A percentile compares a stretch with the other conserved stretches of the same genome.
Evolutionary conservation across 2,888 invertebrate genomes (phyloP).

Genomic region (Idaea aversata): DNA sequence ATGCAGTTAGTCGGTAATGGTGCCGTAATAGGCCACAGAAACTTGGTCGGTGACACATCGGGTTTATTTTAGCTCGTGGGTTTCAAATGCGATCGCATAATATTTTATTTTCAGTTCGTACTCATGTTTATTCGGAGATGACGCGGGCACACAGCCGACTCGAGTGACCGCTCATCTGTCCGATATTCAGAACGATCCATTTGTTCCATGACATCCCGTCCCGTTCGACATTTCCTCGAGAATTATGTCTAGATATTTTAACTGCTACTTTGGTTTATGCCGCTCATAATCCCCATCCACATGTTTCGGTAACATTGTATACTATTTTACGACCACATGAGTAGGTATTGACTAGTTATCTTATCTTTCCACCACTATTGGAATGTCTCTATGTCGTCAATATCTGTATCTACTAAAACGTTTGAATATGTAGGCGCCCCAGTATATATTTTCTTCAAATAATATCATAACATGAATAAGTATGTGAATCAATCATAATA

Average conservation of each 20-base stretch:
- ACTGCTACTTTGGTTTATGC: constrained; percentile 37
- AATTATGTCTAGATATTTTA: constrained; percentile 42
- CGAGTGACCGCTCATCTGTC: constrained; percentile 38
- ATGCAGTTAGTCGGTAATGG: constrained; percentile 13
- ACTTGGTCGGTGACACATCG: constrained; percentile 57
- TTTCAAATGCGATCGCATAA: constrained; percentile 70
- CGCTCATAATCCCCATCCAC: constrained; percentile 25
- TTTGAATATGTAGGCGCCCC: constrained; percentile 8
- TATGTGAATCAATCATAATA: constrained; percentile 8
- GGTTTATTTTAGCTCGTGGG: constrained; percentile 62
- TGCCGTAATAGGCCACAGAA: constrained; percentile 40
- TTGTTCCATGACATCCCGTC: constrained; percentile 45
- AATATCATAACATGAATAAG: background rate
- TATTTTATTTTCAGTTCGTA: constrained; percentile 76
- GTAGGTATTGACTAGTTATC: constrained; percentile 28
- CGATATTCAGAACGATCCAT: constrained; percentile 53
- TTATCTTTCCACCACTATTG: constrained; percentile 24
- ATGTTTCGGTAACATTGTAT: constrained; percentile 39
- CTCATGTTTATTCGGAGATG: constrained; percentile 71
- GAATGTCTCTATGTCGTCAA: constrained; percentile 9
- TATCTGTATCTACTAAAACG: constrained; percentile 6
- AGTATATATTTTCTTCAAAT: constrained; percentile 12
- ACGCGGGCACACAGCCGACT: constrained; percentile 33
- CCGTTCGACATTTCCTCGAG: constrained; percentile 41
- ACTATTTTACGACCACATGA: constrained; percentile 37